Base-by-base conservation (phyloP, 2,888 invertebrate genomes). In the Arrhopalites spinosus region DNA sequence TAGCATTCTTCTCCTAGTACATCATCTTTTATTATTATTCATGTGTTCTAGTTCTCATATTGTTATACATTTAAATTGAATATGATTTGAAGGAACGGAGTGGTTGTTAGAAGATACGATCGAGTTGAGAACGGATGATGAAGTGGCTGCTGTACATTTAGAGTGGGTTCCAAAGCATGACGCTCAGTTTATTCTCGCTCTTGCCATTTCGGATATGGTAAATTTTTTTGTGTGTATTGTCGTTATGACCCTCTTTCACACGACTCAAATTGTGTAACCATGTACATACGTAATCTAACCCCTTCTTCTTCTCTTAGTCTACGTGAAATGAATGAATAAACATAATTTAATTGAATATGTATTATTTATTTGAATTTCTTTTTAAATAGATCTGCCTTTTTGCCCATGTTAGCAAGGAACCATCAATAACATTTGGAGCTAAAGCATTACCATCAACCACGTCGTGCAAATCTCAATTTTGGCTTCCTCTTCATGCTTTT, bases 131-230 rank as follows among this genome's bases (percentile, higher is more conserved):
- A 96, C 81, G 1, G 80, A 79, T 27, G 81, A 79, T 67, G 81
- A 81, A 75, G 81, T 82, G 3, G 77, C 77, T 25, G 81, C 81
- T 43, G 96, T 98, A 0, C 97, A 97, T 84, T 87, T 98, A 53
- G 99, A 99, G 87, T 99, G 99, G 99, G 98, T 98, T 15, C 97
- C 98, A 0, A 96, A 98, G 83, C 99, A 99, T 86, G 98, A 99
- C 85, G 99, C 99, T 0, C 95, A 96, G 0, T 98, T 99, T 85
- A 95, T 99, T 83, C 86, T 99, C 53, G 98, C 99, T 0, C 96
- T 99, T 0, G 96, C 95, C 0, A 95, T 98, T 50, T 97, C 95
- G 0, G 95, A 94, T 77, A 93, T 95, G 86, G 86, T 86, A 82
- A 71, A 76, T 43, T 53, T n/a, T n/a, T n/a, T n/a, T n/a, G n/a